A percentile compares a stretch with the other conserved stretches of the same genome.
Conservation (phyloP, 2,888 invertebrate species). For the Caradrina kadenii region DNA sequence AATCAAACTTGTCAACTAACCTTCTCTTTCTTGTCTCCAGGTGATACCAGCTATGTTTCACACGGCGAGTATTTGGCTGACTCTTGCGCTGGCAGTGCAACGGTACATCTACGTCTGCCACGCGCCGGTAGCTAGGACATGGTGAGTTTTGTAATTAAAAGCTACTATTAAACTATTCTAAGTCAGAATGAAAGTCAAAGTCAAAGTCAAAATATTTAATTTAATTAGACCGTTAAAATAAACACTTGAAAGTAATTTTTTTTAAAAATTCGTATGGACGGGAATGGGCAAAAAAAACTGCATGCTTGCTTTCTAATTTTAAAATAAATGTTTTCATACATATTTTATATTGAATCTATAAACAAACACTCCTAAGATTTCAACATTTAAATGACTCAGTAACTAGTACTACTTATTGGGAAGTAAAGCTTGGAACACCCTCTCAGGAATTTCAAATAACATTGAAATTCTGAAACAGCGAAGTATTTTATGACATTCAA, state of each 20-base stretch:
- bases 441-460: background rate
- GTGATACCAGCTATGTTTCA: slow-evolving; percentile 96
- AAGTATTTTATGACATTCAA: background rate
- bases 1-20: background rate
- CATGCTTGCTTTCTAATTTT: too few species aligned
- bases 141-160: slow-evolving; percentile 88
- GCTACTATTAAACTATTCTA: background rate
- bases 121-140: slow-evolving; percentile 96
- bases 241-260: too few species aligned
- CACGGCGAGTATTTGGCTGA: slow-evolving; percentile 98
- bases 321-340: too few species aligned
- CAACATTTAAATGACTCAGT: too few species aligned
- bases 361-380: too few species aligned
- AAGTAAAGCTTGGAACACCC: too few species aligned
- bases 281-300: too few species aligned
- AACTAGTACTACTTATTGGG: too few species aligned
- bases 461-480: background rate
- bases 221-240: background rate
- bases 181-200: background rate
- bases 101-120: slow-evolving; percentile 98
- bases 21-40: slow-evolving; percentile 74
- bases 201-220: background rate
- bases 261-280: too few species aligned
- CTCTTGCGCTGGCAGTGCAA: slow-evolving; percentile 97
- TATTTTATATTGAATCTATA: too few species aligned